phyloP scores from a whole-genome alignment of 2,113 vertebrate genomes.

The Gobiocypris rarus region DNA sequence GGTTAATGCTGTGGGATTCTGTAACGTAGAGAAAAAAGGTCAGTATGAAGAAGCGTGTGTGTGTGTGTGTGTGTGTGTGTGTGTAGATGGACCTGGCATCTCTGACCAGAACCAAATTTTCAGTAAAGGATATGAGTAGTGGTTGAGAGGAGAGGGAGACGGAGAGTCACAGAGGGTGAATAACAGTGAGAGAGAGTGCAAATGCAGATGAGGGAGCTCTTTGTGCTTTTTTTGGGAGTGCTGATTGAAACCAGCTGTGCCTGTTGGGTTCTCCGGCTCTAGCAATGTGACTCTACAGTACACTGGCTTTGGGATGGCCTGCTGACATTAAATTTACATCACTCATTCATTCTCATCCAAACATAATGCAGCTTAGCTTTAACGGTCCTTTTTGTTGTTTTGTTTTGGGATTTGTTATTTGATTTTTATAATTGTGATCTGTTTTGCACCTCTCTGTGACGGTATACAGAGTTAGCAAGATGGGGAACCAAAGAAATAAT shows the following conservation, averaged over 20 bases:
- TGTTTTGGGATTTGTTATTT: neutral
- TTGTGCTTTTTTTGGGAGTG: slow-evolving; percentile 67
- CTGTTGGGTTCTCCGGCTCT: slow-evolving; percentile 38
- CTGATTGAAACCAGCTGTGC: slow-evolving; percentile 74
- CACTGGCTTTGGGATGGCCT: slow-evolving; percentile 9
- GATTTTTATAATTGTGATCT: neutral
- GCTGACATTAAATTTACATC: neutral
- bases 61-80: neutral
- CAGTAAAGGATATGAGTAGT: slow-evolving; percentile 20
- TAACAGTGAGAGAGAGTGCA: no score
- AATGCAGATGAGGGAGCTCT: slow-evolving; percentile 59
- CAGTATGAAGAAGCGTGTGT: neutral
- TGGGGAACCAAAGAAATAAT: neutral
- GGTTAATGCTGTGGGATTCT: neutral
- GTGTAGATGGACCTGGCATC: neutral
- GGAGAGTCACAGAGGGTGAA: no score
- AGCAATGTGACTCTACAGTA: slow-evolving; percentile 39
- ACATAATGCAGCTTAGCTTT: neutral
- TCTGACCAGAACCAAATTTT: slow-evolving; percentile 30
- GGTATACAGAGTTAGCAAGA: neutral
- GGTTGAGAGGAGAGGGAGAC: neutral
- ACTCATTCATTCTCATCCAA: neutral
- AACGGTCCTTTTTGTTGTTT: neutral
- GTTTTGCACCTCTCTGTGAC: neutral
- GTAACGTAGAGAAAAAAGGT: slow-evolving; percentile 21